A percentile compares a stretch with the other conserved stretches of the same genome.
phyloP scores from a whole-genome alignment of 1,140 invertebrate species.

The Notospermus geniculatus region DNA sequence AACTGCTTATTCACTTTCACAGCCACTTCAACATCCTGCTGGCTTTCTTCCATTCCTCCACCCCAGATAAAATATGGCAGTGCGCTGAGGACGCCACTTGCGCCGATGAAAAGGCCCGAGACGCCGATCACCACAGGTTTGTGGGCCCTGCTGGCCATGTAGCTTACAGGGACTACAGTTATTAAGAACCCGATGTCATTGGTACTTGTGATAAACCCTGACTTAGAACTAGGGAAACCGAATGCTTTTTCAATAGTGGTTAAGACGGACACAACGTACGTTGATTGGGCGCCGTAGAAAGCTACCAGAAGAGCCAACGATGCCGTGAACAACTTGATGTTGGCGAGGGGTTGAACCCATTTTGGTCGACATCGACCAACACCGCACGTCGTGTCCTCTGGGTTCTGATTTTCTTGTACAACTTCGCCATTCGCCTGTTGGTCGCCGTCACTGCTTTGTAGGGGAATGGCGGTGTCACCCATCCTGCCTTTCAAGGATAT shows the following conservation, averaged over 20 bases:
- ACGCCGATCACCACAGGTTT: constrained; percentile 66
- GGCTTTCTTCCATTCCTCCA: no score
- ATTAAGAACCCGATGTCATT: constrained; percentile 76
- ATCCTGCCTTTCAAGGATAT: no score
- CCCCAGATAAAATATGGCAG: constrained; percentile 77
- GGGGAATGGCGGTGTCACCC: no score
- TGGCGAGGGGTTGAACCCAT: background rate
- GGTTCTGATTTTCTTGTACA: no score
- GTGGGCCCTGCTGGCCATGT: constrained; percentile 76
- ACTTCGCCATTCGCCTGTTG: no score
- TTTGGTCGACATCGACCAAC: background rate
- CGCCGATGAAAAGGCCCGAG: constrained; percentile 75
- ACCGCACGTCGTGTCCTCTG: background rate
- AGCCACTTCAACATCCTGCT: no score
- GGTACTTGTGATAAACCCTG: constrained; percentile 70
- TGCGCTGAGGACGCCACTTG: constrained; percentile 80
- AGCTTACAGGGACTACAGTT: constrained; percentile 75
- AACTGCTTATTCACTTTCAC: no score
- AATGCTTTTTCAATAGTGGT: constrained; percentile 7
- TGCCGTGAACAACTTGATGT: constrained; percentile 1
- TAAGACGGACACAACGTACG: background rate
- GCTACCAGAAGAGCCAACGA: background rate
- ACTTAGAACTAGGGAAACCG: background rate
- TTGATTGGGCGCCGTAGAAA: background rate
- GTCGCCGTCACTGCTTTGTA: no score